These are phyloP conservation scores for Nymphalis io DNA, from an alignment of 1,140 invertebrate species.

Conservation along the genomic window DNA sequence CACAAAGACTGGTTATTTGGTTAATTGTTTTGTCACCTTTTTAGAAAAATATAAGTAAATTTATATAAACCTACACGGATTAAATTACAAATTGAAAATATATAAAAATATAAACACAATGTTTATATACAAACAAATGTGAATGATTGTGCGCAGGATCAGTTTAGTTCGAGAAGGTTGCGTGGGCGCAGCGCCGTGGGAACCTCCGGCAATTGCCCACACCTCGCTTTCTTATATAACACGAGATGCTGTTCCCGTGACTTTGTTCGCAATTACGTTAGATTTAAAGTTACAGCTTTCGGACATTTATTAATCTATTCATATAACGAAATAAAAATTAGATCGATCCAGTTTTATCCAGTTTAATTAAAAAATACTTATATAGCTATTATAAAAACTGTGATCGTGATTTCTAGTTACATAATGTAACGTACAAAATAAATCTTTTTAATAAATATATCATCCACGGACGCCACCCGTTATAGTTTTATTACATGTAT, in stretches of 20 bases:
- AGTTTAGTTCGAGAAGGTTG: slow-evolving; percentile 11
- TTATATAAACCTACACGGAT: too few relatives aligned
- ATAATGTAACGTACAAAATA: background rate
- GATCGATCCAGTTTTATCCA: too few relatives aligned
- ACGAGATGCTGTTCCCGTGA: background rate
- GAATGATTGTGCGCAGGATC: slow-evolving; percentile 13
- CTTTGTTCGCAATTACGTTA: background rate
- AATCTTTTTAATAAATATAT: slow-evolving; percentile 3
- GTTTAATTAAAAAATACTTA: too few relatives aligned
- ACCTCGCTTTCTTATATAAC: slow-evolving; percentile 20
- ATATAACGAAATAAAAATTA: too few relatives aligned
- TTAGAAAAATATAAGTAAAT: too few relatives aligned
- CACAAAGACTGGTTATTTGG: too few relatives aligned
- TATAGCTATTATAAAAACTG: too few relatives aligned
- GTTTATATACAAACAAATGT: slow-evolving; percentile 8
- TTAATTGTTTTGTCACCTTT: too few relatives aligned
- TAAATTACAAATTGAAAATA: too few relatives aligned
- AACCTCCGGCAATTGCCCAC: slow-evolving; percentile 14
- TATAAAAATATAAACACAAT: background rate
- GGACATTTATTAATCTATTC: too few relatives aligned
- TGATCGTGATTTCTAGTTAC: too few relatives aligned
- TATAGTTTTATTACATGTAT: slow-evolving; percentile 9
- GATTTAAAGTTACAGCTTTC: background rate
- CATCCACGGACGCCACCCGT: background rate
- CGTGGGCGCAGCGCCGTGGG: slow-evolving; percentile 28